Conservation (phyloP, 1,140 invertebrate genomes). For the Elysia chlorotica region DNA sequence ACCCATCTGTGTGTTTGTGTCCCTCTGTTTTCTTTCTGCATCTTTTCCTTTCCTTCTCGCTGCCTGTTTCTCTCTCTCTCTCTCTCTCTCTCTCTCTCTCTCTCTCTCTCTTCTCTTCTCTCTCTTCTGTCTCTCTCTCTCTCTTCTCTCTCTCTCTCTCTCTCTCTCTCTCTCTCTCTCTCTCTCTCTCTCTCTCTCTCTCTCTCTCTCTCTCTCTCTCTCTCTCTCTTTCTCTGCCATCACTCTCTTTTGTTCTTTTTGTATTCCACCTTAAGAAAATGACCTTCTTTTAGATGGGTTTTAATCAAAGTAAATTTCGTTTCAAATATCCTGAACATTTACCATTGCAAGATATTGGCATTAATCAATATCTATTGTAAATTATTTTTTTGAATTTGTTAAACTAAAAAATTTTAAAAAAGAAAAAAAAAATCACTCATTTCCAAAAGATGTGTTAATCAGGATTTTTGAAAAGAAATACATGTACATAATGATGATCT, state of each 20-base stretch:
- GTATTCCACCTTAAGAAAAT: background rate
- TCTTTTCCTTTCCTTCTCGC: slow-evolving; percentile 6
- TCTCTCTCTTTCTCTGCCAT: background rate
- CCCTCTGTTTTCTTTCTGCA: slow-evolving; percentile 14
- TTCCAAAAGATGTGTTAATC: no score
- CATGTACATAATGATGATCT: no score
- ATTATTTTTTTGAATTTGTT: background rate
- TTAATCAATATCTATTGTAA: background rate
- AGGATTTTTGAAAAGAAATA: no score
- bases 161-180: slow-evolving; percentile 8
- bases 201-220: background rate
- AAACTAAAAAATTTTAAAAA: background rate
- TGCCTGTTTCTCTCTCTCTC: slow-evolving; percentile 10
- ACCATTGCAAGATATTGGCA: background rate
- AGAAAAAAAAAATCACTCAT: no score
- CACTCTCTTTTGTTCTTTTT: background rate
- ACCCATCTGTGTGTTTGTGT: background rate
- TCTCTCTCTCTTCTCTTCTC: background rate
- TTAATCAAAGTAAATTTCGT: background rate
- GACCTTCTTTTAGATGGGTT: background rate
- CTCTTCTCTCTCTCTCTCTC: background rate
- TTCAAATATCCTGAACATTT: background rate
- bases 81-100: background rate
- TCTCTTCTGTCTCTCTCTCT: background rate
- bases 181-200: slow-evolving; percentile 5